Evolutionary conservation across 2,797 vertebrate genomes (phyloP), one percentile per base, ranked within the genome.

Genomic region (Pangasius larnaudii): DNA sequence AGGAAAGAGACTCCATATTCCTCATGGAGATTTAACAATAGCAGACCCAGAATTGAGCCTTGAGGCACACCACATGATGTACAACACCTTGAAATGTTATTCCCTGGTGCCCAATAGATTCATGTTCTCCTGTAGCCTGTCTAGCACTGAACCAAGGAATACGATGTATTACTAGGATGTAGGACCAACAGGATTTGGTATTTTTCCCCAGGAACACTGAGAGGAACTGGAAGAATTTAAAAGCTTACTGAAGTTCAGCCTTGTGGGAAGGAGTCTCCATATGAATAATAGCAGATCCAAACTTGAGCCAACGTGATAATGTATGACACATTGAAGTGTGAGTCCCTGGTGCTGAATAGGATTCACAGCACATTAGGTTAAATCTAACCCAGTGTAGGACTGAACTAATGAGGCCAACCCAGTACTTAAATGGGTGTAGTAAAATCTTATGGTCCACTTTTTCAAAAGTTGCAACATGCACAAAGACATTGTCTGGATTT

Each of bases 181-280:
- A 18, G 33, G 16, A 69, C 16, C 16, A 6, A 69, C 33, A 16
- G 33, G 65, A 69, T 69, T 36, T 69, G 30, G 30, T 1, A 69
- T 69, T 69, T 69, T 69, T 69, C 33, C 22, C 58, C 58, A 59
- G 58, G 58, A 53, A 53, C 3, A 61, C 7, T 24, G 22, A n/a
- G 98, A 99, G 97, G 98, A 99, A 94, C 96, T 99, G 86, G 98
- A 98, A 89, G 97, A 97, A 92, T 98, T 99, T 93, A 99, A 98
- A 96, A 94, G 95, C 88, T 95, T 96, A 13, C 95, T 99, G 91
- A 98, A 96, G 96, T 98, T 99, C 94, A 87, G 93, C 87, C 74
- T 84, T 16, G 14, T 53, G 11, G 80, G 13, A 77, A 30, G 51
- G n/a, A 51, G 46, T 30, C 46, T 30, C 46, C 27, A 27, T 81